Conservation (phyloP, 2,888 invertebrate genomes). For the Orthonevra nobilis region DNA sequence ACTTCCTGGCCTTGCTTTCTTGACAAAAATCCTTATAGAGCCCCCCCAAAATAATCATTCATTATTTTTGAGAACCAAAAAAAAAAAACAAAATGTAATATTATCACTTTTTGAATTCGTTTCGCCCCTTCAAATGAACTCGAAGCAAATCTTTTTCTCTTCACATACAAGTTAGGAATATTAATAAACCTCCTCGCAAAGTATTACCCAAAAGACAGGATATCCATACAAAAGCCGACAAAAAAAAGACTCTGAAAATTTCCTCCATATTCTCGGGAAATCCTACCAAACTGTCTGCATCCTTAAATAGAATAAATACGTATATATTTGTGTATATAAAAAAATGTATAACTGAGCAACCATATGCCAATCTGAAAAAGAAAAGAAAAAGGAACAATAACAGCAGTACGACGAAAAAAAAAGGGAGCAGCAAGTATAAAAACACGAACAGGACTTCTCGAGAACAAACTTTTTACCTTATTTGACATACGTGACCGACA, state of each 20-base stretch:
- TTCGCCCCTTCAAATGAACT: constrained; percentile 37
- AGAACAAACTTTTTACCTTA: constrained; percentile 70
- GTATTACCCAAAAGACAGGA: constrained; percentile 1
- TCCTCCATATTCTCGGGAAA: constrained; percentile 1
- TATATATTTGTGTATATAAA: neutral
- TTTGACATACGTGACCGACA: constrained; percentile 71
- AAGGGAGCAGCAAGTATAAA: constrained; percentile 4
- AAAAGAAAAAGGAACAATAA: constrained; percentile 6
- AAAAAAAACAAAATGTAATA: no score
- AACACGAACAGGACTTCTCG: constrained; percentile 55
- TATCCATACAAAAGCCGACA: neutral
- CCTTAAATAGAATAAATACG: no score
- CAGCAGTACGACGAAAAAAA: constrained; percentile 1
- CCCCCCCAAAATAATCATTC: no score
- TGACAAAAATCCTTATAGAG: no score
- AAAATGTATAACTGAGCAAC: constrained; percentile 6
- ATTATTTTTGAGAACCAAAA: no score
- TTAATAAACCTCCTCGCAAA: constrained; percentile 43
- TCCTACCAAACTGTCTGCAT: constrained; percentile 19
- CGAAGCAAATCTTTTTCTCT: constrained; percentile 45
- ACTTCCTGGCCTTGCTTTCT: no score
- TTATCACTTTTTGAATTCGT: constrained; percentile 38
- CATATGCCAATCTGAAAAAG: constrained; percentile 34
- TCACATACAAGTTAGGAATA: constrained; percentile 52
- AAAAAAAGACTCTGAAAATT: constrained; percentile 3